Conservation (phyloP, 2,113 vertebrate species). For the Anarhynchus alexandrinus region DNA sequence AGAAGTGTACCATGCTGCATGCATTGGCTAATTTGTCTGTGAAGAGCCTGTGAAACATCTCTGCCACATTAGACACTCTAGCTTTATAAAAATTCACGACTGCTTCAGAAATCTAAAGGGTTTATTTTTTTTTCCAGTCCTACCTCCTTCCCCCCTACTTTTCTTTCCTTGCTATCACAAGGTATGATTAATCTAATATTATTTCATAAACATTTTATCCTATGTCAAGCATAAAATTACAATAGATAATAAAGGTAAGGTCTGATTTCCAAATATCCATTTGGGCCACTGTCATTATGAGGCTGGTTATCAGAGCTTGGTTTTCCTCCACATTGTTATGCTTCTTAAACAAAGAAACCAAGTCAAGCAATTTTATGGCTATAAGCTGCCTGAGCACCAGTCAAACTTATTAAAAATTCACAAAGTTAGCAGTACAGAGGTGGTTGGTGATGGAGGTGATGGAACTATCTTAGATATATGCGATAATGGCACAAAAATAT, state of each 20-base stretch:
- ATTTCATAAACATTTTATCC: neutral
- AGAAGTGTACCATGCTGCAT: neutral
- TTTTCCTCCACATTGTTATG: neutral
- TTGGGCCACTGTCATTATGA: neutral
- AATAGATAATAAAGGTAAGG: neutral
- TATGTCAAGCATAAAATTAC: neutral
- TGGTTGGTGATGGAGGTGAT: neutral
- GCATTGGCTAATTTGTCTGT: slow-evolving; percentile 17
- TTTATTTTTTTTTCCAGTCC: neutral
- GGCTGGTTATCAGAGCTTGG: neutral
- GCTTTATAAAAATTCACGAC: slow-evolving; percentile 34
- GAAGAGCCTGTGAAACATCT: slow-evolving; percentile 47
- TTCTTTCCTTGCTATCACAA: neutral
- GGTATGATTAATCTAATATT: neutral
- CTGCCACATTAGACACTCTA: slow-evolving; percentile 25
- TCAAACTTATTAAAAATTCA: neutral
- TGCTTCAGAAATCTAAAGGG: slow-evolving; percentile 18
- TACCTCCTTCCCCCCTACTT: neutral
- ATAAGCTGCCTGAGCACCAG: neutral
- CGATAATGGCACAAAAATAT: neutral
- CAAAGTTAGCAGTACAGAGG: neutral
- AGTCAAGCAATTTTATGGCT: neutral
- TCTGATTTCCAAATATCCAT: neutral
- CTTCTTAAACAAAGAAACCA: neutral
- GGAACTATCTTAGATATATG: neutral